Evolutionary conservation across 2,888 invertebrate genomes (phyloP), one percentile per base, ranked within the genome.

Genomic region (Erebia aethiops): DNA sequence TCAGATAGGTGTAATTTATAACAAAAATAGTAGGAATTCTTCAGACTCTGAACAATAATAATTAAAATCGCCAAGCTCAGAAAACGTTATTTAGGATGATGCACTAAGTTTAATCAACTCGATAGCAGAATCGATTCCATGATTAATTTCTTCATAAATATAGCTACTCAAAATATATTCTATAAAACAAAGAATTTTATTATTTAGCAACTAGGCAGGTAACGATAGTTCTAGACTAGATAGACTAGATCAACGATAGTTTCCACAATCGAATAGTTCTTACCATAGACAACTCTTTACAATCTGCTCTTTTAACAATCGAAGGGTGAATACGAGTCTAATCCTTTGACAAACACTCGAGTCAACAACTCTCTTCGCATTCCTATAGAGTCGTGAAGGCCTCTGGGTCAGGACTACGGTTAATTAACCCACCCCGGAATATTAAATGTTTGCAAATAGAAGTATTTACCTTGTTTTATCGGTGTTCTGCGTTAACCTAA

Each of bases 381-480:
- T 16, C 62, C 46, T 62, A 49, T 21, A n/a, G 16, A 18, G n/a
- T 43, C 2, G 10, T 16, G 16, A 54, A 54, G 54, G 56, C 21
- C 43, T 11, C 46, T 51, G 49, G 63, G 63, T n/a, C n/a, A 16
- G 2, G 82, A 82, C 83, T 86, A 79, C 77, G 80, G 81, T 88
- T 89, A 90, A 91, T 90, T 90, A 90, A 87, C 86, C 78, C 75
- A 78, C 81, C 81, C 87, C 86, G 85, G 87, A 88, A 89, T 90
- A 90, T 88, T 88, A 90, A 90, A 91, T 88, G 89, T 87, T 86
- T 80, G 83, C 86, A 87, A 89, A 90, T 86, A 89, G 82, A 87
- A 83, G 84, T 90, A 87, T 89, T 90, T 88, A 83, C 82, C 70
- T 71, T 67, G 67, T 71, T 71, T 76, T 67, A 69, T 72, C 69